Evolutionary conservation across 2,888 invertebrate species (phyloP), one percentile per base, ranked within the genome.

Genomic region (Folsomia manolachei): DNA sequence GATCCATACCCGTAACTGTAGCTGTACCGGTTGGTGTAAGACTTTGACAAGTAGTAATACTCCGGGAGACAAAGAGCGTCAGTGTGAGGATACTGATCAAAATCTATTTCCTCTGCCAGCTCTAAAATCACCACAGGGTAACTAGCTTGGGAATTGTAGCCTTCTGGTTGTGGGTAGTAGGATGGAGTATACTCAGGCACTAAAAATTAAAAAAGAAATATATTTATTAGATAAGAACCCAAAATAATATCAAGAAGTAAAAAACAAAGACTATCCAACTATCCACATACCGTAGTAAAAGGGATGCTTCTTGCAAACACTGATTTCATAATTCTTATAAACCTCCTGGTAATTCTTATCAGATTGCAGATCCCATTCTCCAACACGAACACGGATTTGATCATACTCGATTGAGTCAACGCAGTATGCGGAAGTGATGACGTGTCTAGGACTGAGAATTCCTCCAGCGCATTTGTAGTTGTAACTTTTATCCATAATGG

Each of bases 101-200:
- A 71, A 60, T 80, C 79, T 53, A 80, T 77, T 63, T 79, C 80
- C 18, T 75, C 73, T 26, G 69, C 63, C 56, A 80, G 63, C 53
- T 80, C 80, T 73, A 80, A 70, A 71, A 80, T 79, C 0, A 77
- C 78, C 26, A 78, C 80, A 18, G 79, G 76, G 71, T 80, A 80
- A 52, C 70, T 71, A 26, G 76, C 75, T 24, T 73, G 72, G 25
- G 71, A 74, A 27, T 76, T 74, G 56, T 71, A 74, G 27, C 76
- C 71, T 7, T 71, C 52, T 11, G 51, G 11, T 65, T 69, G 61
- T 9, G 64, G 27, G 27, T 64, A 21, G 63, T 19, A 63, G 18
- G 60, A 60, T 60, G 60, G 19, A 60, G 19, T n/a, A n/a, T 60
- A 60, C n/a, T 60, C 9, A 19, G 60, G 60, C 4, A 60, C 60